Evolutionary conservation across 2,888 invertebrate species (phyloP), one percentile per base, ranked within the genome.

Genomic region (Erpobdella octoculata): DNA sequence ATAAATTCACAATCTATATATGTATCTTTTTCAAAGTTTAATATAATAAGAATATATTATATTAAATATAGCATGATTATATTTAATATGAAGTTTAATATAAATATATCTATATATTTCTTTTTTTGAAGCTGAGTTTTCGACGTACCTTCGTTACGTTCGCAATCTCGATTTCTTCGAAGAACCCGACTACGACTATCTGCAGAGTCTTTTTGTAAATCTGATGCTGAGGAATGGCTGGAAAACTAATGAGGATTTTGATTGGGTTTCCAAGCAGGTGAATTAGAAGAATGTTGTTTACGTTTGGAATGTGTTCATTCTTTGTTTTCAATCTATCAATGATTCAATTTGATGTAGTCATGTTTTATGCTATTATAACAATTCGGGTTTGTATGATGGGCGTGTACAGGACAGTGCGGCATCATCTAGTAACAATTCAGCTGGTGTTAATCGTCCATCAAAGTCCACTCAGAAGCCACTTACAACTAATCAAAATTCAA

Each of bases 131-230:
- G 97, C 97, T 85, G 97, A 98, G 86, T 89, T 98, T 88, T 92
- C 95, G 76, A 93, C 92, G 83, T 98, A 98, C 86, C 88, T 98
- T 79, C 90, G 95, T 81, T 98, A 98, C 87, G 97, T 98, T 75
- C 88, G 88, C 72, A 89, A 94, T 83, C 87, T 98, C 85, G 98
- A 98, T 86, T 98, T 98, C 88, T 98, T 97, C 87, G 98, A 98
- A 87, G 93, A 94, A 78, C 98, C 98, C 74, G 97, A 98, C 87
- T 98, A 98, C 87, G 95, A 96, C 86, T 95, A 96, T 87, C 88
- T 96, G 85, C 88, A 94, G 81, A 91, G 92, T 85, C 88, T 95
- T 85, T 96, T 96, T 87, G 90, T 90, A 84, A 81, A 81, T 77
- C 79, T 83, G 74, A 79, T 83, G 80, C 79, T 79, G 66, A 79